phyloP scores from a whole-genome alignment of 1,140 invertebrate genomes.

The Pinna nobilis region DNA sequence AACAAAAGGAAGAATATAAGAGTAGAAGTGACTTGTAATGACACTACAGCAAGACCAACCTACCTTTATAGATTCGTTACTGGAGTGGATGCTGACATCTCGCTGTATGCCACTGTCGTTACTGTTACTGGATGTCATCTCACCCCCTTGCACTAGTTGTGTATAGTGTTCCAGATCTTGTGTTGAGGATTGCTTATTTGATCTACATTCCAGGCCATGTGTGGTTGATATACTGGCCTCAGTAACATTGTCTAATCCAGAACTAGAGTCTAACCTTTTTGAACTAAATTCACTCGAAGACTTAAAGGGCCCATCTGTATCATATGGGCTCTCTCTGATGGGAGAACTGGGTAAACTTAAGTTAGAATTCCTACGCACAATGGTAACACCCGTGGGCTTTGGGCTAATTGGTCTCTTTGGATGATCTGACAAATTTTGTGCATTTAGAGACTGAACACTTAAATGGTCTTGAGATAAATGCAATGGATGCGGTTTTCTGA shows the following conservation, averaged over 20 bases:
- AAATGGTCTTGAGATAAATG: constrained; percentile 34
- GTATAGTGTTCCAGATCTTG: constrained; percentile 32
- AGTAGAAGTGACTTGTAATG: neutral
- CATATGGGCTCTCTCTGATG: constrained; percentile 19
- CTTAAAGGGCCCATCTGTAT: constrained; percentile 17
- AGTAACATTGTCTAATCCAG: constrained; percentile 1
- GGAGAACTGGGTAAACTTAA: constrained; percentile 40
- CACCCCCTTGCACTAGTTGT: constrained; percentile 41
- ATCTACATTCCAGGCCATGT: neutral
- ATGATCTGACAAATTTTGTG: constrained; percentile 25
- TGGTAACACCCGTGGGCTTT: constrained; percentile 28
- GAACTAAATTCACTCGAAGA: no score
- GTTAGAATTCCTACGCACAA: constrained; percentile 38
- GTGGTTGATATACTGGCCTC: neutral
- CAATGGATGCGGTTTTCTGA: constrained; percentile 12
- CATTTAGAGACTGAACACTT: constrained; percentile 22
- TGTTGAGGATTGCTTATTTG: constrained; percentile 15
- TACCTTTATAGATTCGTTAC: constrained; percentile 67
- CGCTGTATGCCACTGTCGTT: constrained; percentile 70
- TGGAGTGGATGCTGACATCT: constrained; percentile 63
- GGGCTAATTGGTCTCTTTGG: constrained; percentile 41
- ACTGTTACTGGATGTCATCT: constrained; percentile 68
- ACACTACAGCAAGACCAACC: neutral
- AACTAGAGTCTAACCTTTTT: neutral
- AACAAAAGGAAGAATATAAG: neutral